Percentiles rank a stretch among this genome's conserved stretches.
phyloP scores from a whole-genome alignment of 2,113 vertebrate species.

The Seriola aureovittata region DNA sequence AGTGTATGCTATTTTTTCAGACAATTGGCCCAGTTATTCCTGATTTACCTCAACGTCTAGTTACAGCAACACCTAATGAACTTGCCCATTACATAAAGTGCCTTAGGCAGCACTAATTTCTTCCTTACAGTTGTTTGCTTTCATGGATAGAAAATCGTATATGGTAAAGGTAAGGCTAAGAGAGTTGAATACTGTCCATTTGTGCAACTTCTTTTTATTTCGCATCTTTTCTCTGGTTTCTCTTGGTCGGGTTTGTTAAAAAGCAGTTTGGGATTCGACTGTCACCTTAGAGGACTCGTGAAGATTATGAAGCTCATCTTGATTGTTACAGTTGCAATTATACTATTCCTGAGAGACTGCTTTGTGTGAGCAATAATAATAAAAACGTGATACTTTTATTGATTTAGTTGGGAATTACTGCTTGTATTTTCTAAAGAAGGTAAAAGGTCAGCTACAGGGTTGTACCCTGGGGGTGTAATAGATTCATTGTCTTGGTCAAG shows the following conservation, averaged over 20 bases:
- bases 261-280: not conserved
- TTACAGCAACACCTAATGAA: constrained; percentile 60
- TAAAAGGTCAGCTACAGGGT: constrained; percentile 35
- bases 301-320: constrained; percentile 23
- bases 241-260: not conserved
- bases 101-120: constrained; percentile 39
- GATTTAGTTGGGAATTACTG: constrained; percentile 38
- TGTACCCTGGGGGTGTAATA: not conserved
- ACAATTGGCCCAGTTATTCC: constrained; percentile 21
- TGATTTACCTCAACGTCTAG: constrained; percentile 13
- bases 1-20: not conserved
- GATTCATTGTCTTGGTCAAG: constrained; percentile 27
- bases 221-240: not conserved
- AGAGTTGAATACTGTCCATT: constrained; percentile 5
- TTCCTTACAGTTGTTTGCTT: constrained; percentile 43
- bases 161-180: constrained; percentile 11
- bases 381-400: constrained; percentile 37
- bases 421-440: constrained; percentile 26
- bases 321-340: constrained; percentile 14
- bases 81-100: constrained; percentile 55
- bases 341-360: constrained; percentile 6
- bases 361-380: constrained; percentile 13
- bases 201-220: not conserved
- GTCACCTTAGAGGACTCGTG: not conserved
- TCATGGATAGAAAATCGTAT: constrained; percentile 55